Evolutionary conservation across 64 coral and sea anemone species (phyloP).

Genomic region (Catalaphyllia jardinei): DNA sequence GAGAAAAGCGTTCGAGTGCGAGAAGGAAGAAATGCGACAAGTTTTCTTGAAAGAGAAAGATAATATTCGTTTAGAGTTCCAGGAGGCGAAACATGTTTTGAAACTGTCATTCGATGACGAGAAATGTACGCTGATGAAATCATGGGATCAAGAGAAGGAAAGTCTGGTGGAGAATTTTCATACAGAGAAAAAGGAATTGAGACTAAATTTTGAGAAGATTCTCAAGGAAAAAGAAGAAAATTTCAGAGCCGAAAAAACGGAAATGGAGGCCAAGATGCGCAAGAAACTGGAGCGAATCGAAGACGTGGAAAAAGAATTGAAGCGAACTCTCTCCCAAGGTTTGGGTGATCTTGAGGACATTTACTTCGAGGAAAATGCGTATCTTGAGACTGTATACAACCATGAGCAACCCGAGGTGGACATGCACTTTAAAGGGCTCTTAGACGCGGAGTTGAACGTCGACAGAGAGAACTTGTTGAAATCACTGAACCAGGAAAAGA

Average conservation of each 20-base stretch:
- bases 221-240: conserved; percentile 68
- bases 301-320: conserved; percentile 93
- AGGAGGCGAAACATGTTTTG: conserved; percentile 94
- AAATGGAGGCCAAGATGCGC: conserved; percentile 76
- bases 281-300: conserved; percentile 89
- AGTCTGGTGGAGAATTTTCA: conserved; percentile 68
- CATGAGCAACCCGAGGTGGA: conserved; percentile 89
- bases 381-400: conserved; percentile 61
- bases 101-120: conserved; percentile 96
- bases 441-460: conserved; percentile 59
- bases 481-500: conserved; percentile 69
- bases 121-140: conserved; percentile 63
- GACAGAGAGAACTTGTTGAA: conserved; percentile 67
- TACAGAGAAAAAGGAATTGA: conserved; percentile 85
- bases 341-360: conserved; percentile 85
- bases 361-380: conserved; percentile 76
- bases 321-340: conserved; percentile 73
- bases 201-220: conserved; percentile 55
- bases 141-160: conserved; percentile 80
- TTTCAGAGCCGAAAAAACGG: conserved; percentile 80
- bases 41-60: conserved; percentile 96
- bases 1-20: conserved; percentile 81
- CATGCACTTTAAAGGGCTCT: conserved; percentile 82
- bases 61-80: conserved; percentile 90
- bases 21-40: conserved; percentile 93